A percentile compares a stretch with the other conserved stretches of the same genome.
phyloP scores from a whole-genome alignment of 2,888 invertebrate species.

The Myopa tessellatipennis region DNA sequence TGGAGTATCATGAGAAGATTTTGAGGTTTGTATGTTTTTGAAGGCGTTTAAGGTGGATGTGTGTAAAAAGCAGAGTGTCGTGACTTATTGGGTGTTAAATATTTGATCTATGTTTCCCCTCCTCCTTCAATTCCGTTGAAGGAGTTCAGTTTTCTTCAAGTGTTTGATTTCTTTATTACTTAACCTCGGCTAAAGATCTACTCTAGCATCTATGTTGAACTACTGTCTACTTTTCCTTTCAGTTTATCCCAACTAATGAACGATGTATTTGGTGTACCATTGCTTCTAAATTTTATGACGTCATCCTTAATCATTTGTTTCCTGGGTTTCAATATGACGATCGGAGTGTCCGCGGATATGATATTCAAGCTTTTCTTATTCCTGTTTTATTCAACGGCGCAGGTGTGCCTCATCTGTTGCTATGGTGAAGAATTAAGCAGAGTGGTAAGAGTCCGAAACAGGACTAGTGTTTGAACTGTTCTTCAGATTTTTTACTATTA shows the following conservation, averaged over 20 bases:
- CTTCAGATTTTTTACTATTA: constrained; percentile 17
- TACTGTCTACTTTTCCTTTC: not conserved
- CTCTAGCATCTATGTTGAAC: too few species aligned
- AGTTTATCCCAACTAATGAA: constrained; percentile 46
- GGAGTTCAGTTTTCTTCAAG: too few species aligned
- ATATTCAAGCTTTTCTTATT: constrained; percentile 57
- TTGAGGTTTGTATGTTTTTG: constrained; percentile 10
- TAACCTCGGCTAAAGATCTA: too few species aligned
- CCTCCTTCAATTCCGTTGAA: too few species aligned
- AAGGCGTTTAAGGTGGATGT: too few species aligned
- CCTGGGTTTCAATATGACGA: constrained; percentile 54
- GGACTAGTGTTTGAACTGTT: not conserved
- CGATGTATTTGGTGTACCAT: constrained; percentile 47
- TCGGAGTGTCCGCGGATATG: constrained; percentile 49
- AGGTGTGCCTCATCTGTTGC: constrained; percentile 52
- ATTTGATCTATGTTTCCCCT: too few species aligned
- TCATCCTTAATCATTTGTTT: constrained; percentile 56
- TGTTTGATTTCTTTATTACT: too few species aligned
- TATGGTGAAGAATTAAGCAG: constrained; percentile 49
- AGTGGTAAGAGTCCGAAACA: constrained; percentile 45
- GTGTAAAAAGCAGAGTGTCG: too few species aligned
- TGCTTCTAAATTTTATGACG: constrained; percentile 52
- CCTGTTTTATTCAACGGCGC: constrained; percentile 57
- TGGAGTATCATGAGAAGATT: constrained; percentile 48
- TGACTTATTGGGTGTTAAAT: too few species aligned